Evolutionary conservation across 2,113 vertebrate species (phyloP).

Genomic region (Ailurus styani): DNA sequence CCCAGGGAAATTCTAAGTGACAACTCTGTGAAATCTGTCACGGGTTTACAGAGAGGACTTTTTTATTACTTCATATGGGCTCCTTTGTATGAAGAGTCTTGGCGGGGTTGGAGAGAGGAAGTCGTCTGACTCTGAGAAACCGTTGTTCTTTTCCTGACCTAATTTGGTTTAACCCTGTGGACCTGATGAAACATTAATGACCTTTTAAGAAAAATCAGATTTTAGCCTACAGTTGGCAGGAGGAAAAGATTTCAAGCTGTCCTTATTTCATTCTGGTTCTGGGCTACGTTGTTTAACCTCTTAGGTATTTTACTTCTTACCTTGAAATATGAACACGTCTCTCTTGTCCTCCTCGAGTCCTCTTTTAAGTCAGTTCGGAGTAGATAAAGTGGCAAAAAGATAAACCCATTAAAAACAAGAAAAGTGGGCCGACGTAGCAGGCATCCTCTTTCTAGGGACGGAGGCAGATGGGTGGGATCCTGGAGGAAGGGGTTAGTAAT

Average conservation of each 20-base stretch:
- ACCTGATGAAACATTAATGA: neutral
- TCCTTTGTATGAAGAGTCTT: neutral
- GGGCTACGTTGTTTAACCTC: neutral
- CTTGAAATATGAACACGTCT: neutral
- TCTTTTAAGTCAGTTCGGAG: neutral
- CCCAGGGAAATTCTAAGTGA: neutral
- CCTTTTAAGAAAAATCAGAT: neutral
- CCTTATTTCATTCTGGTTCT: neutral
- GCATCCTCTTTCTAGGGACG: neutral
- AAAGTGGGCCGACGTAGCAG: neutral
- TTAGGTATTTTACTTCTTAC: neutral
- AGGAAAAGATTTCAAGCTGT: neutral
- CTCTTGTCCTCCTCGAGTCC: neutral
- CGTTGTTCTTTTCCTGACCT: neutral
- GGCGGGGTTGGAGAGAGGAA: neutral
- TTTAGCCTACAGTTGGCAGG: neutral
- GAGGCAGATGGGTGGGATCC: neutral
- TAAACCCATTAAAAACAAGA: neutral
- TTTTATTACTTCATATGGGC: neutral
- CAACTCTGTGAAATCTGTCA: neutral
- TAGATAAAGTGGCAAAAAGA: neutral
- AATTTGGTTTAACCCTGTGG: neutral
- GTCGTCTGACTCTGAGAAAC: neutral
- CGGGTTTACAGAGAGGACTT: neutral
- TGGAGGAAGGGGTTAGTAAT: neutral